Evolutionary conservation across 2,797 vertebrate genomes (phyloP), one percentile per base, ranked within the genome.

Genomic region (Myotis daubentonii): DNA sequence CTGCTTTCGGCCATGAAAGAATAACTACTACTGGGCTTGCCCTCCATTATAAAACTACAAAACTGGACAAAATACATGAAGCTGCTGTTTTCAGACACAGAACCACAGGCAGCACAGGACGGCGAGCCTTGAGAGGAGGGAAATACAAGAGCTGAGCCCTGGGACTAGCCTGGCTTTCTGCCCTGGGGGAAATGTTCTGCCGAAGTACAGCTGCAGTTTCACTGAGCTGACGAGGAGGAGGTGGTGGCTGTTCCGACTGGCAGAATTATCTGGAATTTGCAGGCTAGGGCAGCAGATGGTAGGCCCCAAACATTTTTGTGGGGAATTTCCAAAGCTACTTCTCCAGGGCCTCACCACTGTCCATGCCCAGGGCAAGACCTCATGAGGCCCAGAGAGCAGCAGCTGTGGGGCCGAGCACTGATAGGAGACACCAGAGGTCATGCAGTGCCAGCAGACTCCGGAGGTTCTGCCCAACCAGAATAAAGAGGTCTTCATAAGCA

Each of bases 371-470:
- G 53, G 33, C 23, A 28, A 57, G 33, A 38, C 36, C 6, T 10
- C 76, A 2, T 19, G 15, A 23, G 53, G 38, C 79, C 19, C 13
- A 5, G 28, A 22, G 57, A 65, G 28, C 1, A 3, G 76, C 51
- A 57, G 6, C 38, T 51, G 47, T 28, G 25, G 16, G 16, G 17
- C 47, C 19, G 19, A 44, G 23, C 20, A 33, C 30, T 33, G 15
- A 60, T 15, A 19, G 17, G 3, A 6, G 28, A 68, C 3, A 36
- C 91, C 49, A 30, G 44, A 81, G 53, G 15, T 85, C 68, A 72
- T 1, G 2, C 10, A 2, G 12, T 13, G 1, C 15, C 30, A 12
- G 49, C 15, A 41, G 68, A 53, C 11, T 3, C 4, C 0, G 6
- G 47, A 17, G 17, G 13, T 20, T 23, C 51, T 38, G 22, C 75